These are phyloP conservation scores for Eueremaeus valkanovi DNA, from an alignment of 2,888 invertebrate species.

Conservation along the genomic window DNA sequence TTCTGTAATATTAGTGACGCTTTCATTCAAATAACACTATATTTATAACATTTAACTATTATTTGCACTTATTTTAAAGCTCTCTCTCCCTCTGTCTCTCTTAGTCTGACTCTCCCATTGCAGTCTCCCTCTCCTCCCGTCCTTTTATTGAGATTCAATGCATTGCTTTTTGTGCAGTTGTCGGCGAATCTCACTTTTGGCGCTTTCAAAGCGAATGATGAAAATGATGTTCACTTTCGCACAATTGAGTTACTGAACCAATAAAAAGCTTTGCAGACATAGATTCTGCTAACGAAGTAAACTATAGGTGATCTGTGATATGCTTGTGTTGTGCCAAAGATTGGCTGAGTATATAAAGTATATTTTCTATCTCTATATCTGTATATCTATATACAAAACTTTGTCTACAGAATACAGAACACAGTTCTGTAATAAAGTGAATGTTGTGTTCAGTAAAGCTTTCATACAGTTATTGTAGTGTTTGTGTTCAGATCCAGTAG, in stretches of 20 bases:
- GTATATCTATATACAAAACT: background rate
- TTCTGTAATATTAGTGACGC: conserved; percentile 10
- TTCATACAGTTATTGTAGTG: conserved; percentile 20
- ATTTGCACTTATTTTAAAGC: background rate
- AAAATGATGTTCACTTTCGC: conserved; percentile 19
- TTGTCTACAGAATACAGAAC: background rate
- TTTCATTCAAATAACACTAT: too few relatives aligned
- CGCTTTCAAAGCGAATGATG: conserved; percentile 14
- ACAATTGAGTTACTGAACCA: conserved; percentile 16
- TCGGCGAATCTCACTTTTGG: conserved; percentile 18
- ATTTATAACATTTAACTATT: too few relatives aligned
- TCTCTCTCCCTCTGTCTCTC: background rate
- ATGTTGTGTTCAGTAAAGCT: background rate
- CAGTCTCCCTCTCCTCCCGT: background rate
- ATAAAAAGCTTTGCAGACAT: conserved; percentile 22
- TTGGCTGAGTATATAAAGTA: conserved; percentile 15
- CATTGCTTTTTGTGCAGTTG: conserved; percentile 19
- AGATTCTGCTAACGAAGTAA: conserved; percentile 10
- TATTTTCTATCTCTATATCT: conserved; percentile 13
- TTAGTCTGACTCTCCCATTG: background rate
- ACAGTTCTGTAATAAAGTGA: too few relatives aligned
- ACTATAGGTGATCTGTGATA: conserved; percentile 27
- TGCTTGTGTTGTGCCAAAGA: conserved; percentile 10
- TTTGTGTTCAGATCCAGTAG: conserved; percentile 25
- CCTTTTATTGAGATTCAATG: conserved; percentile 17